phyloP scores from a whole-genome alignment of 2,113 vertebrate species.

The Turnix velox region DNA sequence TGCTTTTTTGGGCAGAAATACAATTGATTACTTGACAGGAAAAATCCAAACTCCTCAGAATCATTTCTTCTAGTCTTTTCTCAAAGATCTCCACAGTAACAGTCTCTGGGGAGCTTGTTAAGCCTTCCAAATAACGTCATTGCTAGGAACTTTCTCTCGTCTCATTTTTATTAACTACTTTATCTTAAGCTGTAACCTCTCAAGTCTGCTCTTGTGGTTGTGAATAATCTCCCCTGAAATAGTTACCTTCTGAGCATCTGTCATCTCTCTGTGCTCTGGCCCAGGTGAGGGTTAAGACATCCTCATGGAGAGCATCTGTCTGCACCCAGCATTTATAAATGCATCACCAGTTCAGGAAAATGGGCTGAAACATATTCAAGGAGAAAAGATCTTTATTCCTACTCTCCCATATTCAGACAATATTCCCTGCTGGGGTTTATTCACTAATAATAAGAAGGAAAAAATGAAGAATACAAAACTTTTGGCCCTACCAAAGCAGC shows the following conservation, averaged over 20 bases:
- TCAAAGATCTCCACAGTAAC: neutral
- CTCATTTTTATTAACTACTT: neutral
- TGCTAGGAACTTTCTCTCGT: neutral
- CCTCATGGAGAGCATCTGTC: neutral
- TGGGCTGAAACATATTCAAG: neutral
- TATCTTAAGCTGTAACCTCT: neutral
- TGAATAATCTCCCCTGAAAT: neutral
- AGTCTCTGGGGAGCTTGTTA: constrained; percentile 19
- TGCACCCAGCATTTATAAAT: neutral
- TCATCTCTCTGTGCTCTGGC: neutral
- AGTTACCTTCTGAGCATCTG: neutral
- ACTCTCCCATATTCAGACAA: neutral
- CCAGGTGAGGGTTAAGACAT: neutral
- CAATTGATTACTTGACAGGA: neutral
- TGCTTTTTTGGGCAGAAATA: neutral
- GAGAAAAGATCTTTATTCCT: neutral
- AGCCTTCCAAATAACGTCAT: neutral
- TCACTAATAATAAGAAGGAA: neutral
- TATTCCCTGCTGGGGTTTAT: neutral
- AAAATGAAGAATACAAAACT: neutral
- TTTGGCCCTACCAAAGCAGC: neutral
- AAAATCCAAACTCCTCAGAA: neutral
- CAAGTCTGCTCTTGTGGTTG: neutral
- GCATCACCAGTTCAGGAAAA: neutral
- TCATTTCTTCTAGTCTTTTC: neutral